Evolutionary conservation across 2,113 vertebrate genomes (phyloP), one percentile per base, ranked within the genome.

Genomic region (Falcunculus frontatus): DNA sequence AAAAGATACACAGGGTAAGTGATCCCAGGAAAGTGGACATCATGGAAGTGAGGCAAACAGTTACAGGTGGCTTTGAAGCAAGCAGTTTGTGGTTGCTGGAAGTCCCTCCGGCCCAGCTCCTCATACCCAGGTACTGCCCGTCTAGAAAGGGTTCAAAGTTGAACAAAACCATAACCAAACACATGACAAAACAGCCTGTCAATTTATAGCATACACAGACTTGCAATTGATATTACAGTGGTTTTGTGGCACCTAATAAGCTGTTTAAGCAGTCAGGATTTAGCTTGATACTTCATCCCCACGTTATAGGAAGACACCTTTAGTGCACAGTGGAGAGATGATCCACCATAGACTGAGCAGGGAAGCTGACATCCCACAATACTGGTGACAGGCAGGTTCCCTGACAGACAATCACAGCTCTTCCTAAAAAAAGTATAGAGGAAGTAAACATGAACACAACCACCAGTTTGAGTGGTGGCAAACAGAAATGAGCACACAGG

Each of bases 71-170:
- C 35, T 56, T 87, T 60, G 72, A 91, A 84, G 62, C 25, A 39
- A 86, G 0, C 9, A 23, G 26, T 50, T 16, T 32, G 44, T 12
- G 49, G 44, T 29, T 15, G 7, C 65, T 87, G 57, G 17, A 84
- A 84, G 62, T 10, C 21, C 7, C 12, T 79, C 35, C 42, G 72
- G 33, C 29, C 35, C 52, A 42, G 46, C 39, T 55, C n/a, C 55
- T 77, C 2, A 0, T 23, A 20, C 6, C 56, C 33, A 23, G 5
- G 11, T 7, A 30, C 52, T 33, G 39, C 33, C 33, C 18, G 42
- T 84, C 30, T 18, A 64, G 59, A 80, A 53, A 74, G 33, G 25
- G 23, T 19, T 32, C 2, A 4, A 2, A 8, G 10, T 2, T 4
- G 25, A 30, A 27, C 50, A 81, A 81, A 84, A 70, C 56, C 44